Base-by-base conservation (phyloP, 1,140 invertebrate species). In the Atopsyche davidsoni region DNA sequence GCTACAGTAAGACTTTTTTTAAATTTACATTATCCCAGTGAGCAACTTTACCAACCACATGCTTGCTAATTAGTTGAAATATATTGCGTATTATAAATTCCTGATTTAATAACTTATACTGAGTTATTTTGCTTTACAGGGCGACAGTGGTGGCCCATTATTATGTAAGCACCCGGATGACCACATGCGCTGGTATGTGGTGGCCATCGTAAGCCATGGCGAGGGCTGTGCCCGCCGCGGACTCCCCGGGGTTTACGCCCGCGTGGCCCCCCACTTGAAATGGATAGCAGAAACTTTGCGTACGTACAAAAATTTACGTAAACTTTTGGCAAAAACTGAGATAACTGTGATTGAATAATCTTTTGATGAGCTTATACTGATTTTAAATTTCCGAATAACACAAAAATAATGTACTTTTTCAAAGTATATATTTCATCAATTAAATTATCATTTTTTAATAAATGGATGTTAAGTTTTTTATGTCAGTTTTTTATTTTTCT, bases 161-260 rank as follows among this genome's bases (percentile, higher is more conserved):
- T 74, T 89, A 61, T 89, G 86, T 67, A 78, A 74, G 62, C 81
- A 80, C 63, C 75, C 79, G 7, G 64, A 70, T 7, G 72, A 75
- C 54, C 60, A 68, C 0, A 72, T 77, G 38, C 78, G 83, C 57
- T 87, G 82, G 80, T 87, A 86, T 59, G 63, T 87, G 23, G 85
- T 79, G 3, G 87, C 86, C 1, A 78, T 89, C 16, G 82, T 89
- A 0, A 87, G 84, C 59, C 84, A 89, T 60, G 92, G 92, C 2
- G 79, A 85, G 60, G 87, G 88, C 4, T 92, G 89, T 66, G 89
- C 78, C 2, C 70, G 82, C 49, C 78, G 82, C 21, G 70, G 79
- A 46, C 81, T 89, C 63, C 83, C 87, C 4, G 89, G 89, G n/a
- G 85, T 85, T 47, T 92, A 92, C 57, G 89, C 87, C 0, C 77